phyloP scores from a whole-genome alignment of 2,888 invertebrate genomes.

The Sabatieria punctata region DNA sequence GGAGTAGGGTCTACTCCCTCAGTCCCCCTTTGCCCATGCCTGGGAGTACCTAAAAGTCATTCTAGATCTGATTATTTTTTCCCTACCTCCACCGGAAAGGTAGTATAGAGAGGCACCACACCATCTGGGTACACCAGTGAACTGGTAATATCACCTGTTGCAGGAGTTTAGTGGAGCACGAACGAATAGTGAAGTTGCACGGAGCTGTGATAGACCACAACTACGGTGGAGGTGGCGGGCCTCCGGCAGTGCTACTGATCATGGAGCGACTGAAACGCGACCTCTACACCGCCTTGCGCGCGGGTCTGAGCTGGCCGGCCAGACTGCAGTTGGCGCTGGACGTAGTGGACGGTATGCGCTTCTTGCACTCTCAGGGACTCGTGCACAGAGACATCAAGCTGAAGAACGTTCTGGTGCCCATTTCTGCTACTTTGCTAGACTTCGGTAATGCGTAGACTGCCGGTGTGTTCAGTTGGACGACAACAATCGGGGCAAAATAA shows the following conservation, averaged over 20 bases:
- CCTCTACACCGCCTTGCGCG: constrained; percentile 55
- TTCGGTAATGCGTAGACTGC: background rate
- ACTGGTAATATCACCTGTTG: constrained; percentile 8
- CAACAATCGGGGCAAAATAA: constrained; percentile 55
- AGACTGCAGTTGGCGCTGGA: constrained; percentile 53
- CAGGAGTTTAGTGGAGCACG: constrained; percentile 62
- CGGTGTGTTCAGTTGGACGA: constrained; percentile 45
- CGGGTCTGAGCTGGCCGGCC: constrained; percentile 46
- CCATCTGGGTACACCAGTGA: too few relatives aligned
- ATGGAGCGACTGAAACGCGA: constrained; percentile 53
- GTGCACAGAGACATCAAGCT: constrained; percentile 75
- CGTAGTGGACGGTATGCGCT: constrained; percentile 68
- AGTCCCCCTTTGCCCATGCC: too few relatives aligned
- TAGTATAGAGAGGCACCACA: too few relatives aligned
- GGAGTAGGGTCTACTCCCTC: too few relatives aligned
- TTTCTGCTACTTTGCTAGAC: background rate
- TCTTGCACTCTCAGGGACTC: constrained; percentile 67
- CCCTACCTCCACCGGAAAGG: too few relatives aligned
- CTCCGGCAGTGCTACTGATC: constrained; percentile 57
- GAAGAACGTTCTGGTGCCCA: constrained; percentile 58
- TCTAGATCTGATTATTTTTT: too few relatives aligned
- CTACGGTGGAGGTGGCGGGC: constrained; percentile 43
- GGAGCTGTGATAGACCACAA: constrained; percentile 65
- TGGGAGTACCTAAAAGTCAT: too few relatives aligned
- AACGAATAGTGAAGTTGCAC: constrained; percentile 53